Base-by-base conservation (phyloP, 2,888 invertebrate species). In the Lycophotia porphyrea region DNA sequence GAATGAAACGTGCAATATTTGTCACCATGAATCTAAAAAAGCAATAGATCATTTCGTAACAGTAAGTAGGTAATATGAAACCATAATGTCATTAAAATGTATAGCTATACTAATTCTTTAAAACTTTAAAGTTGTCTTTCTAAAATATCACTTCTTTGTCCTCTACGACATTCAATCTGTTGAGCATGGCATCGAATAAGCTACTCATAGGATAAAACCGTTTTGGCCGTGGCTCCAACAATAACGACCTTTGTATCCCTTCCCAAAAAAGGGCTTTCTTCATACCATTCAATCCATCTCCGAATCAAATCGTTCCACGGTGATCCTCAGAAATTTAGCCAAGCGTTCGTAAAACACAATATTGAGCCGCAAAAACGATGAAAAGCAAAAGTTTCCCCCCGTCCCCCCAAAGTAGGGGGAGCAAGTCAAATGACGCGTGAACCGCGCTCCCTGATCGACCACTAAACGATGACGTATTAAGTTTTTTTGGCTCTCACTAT, bases 401-500 rank as follows among this genome's bases (percentile, higher is more conserved):
- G 76, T 63, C 76, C 74, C 70, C 76, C 74, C n/a, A 58, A 65
- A 67, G 60, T 34, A 68, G 66, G 55, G 66, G 74, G 76, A 70
- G 73, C 42, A 66, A 49, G 64, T 70, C 86, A 89, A 91, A 91
- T 90, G 91, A 88, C 79, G 89, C 91, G 91, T 91, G 88, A 90
- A 87, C 86, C 73, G 73, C 77, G 76, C 71, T 80, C 85, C 82
- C 79, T 75, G 78, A 86, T 88, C 86, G 80, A 79, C 81, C 78
- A 81, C 89, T 87, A 89, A 90, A 88, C 87, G 91, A 91, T 91
- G 91, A 91, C 91, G 88, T 87, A 89, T 84, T 84, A 87, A 87
- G 87, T 87, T 89, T 88, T 88, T 88, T 84, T 78, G 72, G 82
- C 88, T 69, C 79, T 88, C 73, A 84, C 82, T 84, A 74, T 82